Conservation (phyloP, 2,888 invertebrate species). For the Acanthococcus lagerstroemiae region DNA sequence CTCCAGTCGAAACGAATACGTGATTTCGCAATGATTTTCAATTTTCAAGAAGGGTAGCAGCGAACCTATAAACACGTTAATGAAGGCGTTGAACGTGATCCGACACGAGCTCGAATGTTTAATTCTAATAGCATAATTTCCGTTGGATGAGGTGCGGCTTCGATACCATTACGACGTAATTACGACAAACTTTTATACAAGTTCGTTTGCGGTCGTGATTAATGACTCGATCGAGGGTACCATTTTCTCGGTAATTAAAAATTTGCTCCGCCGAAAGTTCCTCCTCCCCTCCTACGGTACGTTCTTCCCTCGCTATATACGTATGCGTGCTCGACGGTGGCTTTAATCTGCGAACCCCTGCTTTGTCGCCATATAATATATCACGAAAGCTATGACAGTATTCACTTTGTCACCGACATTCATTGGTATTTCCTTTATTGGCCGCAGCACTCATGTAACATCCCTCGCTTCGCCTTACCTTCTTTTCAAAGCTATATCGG, state of each 20-base stretch:
- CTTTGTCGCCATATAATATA: not conserved
- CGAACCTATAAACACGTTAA: not conserved
- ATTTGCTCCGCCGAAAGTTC: not conserved
- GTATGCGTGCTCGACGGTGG: not conserved
- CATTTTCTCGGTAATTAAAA: not conserved
- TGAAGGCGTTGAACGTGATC: not conserved
- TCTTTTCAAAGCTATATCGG: not conserved
- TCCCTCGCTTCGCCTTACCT: not conserved
- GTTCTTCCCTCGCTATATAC: no score
- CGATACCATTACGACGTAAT: not conserved
- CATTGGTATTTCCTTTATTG: slow-evolving; percentile 27
- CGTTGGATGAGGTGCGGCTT: not conserved
- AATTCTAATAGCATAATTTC: not conserved
- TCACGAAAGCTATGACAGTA: slow-evolving; percentile 27
- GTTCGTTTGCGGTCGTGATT: not conserved
- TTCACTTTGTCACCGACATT: slow-evolving; percentile 27
- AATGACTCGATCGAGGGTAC: not conserved
- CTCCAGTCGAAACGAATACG: not conserved
- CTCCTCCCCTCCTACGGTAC: no score
- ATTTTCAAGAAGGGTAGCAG: not conserved
- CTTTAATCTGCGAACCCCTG: slow-evolving; percentile 11
- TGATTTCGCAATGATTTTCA: not conserved
- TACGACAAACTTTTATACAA: not conserved
- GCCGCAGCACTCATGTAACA: slow-evolving; percentile 19
- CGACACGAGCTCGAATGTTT: not conserved